Conservation (phyloP, 2,113 vertebrate genomes). For the Ptilonorhynchus violaceus region DNA sequence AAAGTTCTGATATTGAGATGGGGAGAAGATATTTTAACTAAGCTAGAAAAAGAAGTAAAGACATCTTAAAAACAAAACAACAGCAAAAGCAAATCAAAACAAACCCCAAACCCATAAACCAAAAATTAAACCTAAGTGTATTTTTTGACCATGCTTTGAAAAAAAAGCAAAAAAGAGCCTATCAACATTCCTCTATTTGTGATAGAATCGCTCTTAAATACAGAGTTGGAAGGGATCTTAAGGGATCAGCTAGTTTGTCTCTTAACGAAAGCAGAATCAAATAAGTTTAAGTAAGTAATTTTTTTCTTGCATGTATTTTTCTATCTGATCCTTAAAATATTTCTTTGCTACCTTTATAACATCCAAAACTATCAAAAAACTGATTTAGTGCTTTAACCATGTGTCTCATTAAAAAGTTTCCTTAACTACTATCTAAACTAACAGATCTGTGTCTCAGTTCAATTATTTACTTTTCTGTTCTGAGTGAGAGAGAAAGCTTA, state of each 20-base stretch:
- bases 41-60: not conserved
- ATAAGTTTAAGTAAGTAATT: not conserved
- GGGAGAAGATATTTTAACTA: not conserved
- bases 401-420: not conserved
- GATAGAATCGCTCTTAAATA: not conserved
- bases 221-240: not conserved
- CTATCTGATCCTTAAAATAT: not conserved
- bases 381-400: not conserved
- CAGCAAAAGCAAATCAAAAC: not conserved
- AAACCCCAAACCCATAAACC: not conserved
- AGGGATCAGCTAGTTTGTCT: not conserved
- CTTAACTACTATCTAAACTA: not conserved
- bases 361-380: not conserved
- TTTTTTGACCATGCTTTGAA: not conserved
- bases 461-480: not conserved
- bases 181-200: not conserved
- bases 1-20: not conserved
- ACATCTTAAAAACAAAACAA: not conserved
- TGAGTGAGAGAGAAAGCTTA: not conserved
- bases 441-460: not conserved
- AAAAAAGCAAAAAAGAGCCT: rapidly evolving
- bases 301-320: not conserved
- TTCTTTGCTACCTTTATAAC: not conserved
- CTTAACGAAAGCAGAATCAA: not conserved
- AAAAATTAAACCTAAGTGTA: not conserved